Evolutionary conservation across 2,797 vertebrate genomes (phyloP).

Genomic region (Lerista edwardsae): DNA sequence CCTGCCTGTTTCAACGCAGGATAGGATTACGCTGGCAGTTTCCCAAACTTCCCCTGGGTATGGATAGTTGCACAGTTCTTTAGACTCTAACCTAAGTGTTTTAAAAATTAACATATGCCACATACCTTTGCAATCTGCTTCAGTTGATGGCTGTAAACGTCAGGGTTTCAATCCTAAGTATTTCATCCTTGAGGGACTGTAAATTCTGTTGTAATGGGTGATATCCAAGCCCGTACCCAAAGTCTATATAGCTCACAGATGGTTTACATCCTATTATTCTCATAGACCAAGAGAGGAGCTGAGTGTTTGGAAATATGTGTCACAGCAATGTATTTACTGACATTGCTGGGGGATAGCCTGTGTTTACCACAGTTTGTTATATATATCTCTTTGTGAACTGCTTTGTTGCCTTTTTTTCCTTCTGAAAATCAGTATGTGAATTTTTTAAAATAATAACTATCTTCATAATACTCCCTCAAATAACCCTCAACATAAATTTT

Average conservation of each 20-base stretch:
- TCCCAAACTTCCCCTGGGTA: not conserved
- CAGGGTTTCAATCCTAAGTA: not conserved
- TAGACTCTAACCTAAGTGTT: not conserved
- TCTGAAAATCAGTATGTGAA: no score
- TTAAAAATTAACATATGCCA: not conserved
- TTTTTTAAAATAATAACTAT: no score
- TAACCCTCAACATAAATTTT: not conserved
- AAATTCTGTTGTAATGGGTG: not conserved
- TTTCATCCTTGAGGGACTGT: not conserved
- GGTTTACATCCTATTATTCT: not conserved
- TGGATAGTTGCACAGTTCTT: not conserved
- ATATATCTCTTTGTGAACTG: not conserved
- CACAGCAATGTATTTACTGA: conserved; percentile 6
- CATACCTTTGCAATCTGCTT: not conserved
- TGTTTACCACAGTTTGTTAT: not conserved
- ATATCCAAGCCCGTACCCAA: not conserved
- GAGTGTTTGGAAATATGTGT: not conserved
- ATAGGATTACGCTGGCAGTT: no score
- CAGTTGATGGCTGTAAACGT: not conserved
- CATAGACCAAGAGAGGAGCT: not conserved
- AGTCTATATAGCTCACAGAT: not conserved
- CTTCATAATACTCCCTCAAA: no score
- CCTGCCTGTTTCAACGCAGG: no score
- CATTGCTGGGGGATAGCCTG: not conserved
- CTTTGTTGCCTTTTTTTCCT: no score